phyloP scores from a whole-genome alignment of 1,140 invertebrate genomes.

The Dreissena polymorpha region DNA sequence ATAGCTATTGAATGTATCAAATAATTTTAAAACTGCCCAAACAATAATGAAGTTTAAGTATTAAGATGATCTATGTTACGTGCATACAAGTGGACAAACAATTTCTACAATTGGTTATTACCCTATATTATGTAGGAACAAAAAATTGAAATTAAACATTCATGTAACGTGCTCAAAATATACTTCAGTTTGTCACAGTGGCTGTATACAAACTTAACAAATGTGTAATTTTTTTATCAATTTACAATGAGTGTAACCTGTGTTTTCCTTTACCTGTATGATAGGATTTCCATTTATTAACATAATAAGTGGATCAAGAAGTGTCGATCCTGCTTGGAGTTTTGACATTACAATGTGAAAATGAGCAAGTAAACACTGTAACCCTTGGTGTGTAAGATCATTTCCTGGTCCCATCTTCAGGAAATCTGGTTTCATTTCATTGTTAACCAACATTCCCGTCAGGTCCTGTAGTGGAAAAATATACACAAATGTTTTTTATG shows the following conservation, averaged over 20 bases:
- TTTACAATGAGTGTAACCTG: not conserved
- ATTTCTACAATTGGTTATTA: not conserved
- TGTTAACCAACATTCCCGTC: not conserved
- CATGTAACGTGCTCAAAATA: not conserved
- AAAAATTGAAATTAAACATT: not conserved
- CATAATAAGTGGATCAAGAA: slow-evolving; percentile 54
- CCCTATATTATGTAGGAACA: not conserved
- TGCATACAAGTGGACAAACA: no score
- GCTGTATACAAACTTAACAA: not conserved
- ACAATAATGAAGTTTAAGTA: no score
- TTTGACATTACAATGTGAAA: slow-evolving; percentile 49
- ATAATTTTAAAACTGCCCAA: no score
- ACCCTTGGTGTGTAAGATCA: slow-evolving; percentile 55
- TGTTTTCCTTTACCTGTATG: slow-evolving; percentile 10
- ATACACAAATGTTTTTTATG: not conserved
- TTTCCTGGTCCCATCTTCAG: not conserved
- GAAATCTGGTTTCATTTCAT: slow-evolving; percentile 9
- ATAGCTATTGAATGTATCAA: no score
- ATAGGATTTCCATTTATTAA: slow-evolving; percentile 52
- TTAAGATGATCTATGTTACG: no score
- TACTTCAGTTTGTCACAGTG: no score
- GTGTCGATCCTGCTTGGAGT: slow-evolving; percentile 38
- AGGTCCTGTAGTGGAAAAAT: slow-evolving; percentile 25
- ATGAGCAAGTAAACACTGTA: slow-evolving; percentile 61
- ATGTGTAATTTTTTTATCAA: not conserved